Conservation (phyloP, 2,113 vertebrate genomes). For the Trogon melanurus region DNA sequence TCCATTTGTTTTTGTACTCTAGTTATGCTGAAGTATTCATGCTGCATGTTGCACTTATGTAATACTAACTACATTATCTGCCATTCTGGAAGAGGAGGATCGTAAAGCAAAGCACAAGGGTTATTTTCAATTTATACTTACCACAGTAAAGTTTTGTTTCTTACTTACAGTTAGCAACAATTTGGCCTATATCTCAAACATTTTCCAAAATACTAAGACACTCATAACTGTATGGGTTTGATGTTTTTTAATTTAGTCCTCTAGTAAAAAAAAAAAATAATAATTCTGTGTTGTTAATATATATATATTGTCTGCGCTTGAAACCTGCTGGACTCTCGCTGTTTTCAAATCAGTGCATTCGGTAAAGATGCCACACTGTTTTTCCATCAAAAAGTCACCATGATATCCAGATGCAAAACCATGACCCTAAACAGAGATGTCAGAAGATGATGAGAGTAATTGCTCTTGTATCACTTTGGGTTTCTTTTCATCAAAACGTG, state of each 20-base stretch:
- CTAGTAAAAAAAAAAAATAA: not conserved
- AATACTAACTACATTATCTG: not conserved
- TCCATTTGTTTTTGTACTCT: not conserved
- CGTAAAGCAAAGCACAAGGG: not conserved
- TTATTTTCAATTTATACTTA: not conserved
- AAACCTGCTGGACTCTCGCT: not conserved
- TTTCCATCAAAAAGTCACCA: conserved; percentile 6
- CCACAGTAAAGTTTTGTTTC: not conserved
- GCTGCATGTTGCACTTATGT: not conserved
- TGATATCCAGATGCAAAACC: not conserved
- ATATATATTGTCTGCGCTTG: not conserved
- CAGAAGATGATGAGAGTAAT: not conserved
- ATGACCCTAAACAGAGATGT: not conserved
- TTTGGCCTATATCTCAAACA: not conserved
- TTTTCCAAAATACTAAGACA: not conserved
- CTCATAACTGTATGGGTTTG: not conserved
- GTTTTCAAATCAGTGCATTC: not conserved
- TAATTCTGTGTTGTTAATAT: not conserved
- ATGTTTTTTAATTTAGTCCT: not conserved
- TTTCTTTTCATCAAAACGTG: not conserved
- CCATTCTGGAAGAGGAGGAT: not conserved
- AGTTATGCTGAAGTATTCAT: not conserved
- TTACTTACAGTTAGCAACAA: not conserved
- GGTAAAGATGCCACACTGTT: not conserved
- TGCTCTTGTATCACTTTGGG: not conserved